Conservation (phyloP, 2,113 vertebrate genomes). For the Phrynocephalus versicolor region DNA sequence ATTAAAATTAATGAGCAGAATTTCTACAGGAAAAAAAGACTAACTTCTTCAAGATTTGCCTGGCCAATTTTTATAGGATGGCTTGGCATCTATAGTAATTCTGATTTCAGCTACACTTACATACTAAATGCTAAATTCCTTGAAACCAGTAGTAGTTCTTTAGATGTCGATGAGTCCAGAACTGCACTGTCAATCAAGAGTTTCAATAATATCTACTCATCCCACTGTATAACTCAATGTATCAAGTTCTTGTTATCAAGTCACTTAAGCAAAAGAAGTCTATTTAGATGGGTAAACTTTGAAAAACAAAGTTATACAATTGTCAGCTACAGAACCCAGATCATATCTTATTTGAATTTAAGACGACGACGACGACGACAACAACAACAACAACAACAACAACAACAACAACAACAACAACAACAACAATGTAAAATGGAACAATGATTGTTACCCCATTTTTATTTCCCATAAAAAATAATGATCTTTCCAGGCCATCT, state of each 20-base stretch:
- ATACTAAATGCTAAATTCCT: neutral
- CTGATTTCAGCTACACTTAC: neutral
- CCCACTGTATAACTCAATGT: neutral
- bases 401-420: no score
- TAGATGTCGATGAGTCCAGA: neutral
- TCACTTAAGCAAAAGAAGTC: neutral
- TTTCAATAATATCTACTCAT: neutral
- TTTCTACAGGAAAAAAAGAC: neutral
- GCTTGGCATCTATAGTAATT: neutral
- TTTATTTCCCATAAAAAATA: constrained; percentile 93
- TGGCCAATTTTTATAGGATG: neutral
- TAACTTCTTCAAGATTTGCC: neutral
- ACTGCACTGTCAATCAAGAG: neutral
- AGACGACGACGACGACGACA: neutral
- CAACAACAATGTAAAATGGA: neutral
- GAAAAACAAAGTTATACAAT: neutral
- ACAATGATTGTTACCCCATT: constrained; percentile 78
- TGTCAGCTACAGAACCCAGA: neutral
- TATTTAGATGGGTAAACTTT: neutral
- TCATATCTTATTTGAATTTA: neutral
- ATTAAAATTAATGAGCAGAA: neutral
- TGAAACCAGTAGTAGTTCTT: neutral
- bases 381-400: no score
- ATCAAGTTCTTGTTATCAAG: neutral
- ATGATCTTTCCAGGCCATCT: constrained; percentile 75